Base-by-base conservation (phyloP, 2,888 invertebrate species). In the Dendrolimus pini region DNA sequence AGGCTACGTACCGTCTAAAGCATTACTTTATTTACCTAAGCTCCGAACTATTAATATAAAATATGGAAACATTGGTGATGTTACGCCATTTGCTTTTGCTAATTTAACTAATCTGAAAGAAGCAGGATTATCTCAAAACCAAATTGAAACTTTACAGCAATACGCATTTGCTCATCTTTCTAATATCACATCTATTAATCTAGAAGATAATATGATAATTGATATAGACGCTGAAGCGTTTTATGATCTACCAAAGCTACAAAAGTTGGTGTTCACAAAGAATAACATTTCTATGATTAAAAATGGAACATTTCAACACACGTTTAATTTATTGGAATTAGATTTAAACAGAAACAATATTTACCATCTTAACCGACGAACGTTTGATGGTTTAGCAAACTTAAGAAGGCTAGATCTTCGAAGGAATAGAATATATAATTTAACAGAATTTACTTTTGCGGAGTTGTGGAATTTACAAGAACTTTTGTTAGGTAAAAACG, bases 211-310 rank as follows among this genome's bases (percentile, higher is more conserved):
- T 83, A 92, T 93, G 76, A 94, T 97, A 65, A 90, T 93, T 12
- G 95, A 95, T 75, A 93, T 97, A 58, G 93, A 93, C 68, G 92
- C 93, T 57, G 93, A 94, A 69, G 94, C 94, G 1, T 96, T 97
- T 78, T 92, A 93, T 55, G 94, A 95, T 75, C 78, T 96, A 58
- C 96, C 96, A 0, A 92, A 92, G 58, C 83, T 96, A 64, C 93
- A 93, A 69, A 94, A 95, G 63, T 92, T 99, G 53, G 94, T 94
- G 64, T 91, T 99, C 57, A 96, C 96, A 69, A 95, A 95, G 75
- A 99, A 99, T 85, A 95, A 95, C 76, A 93, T 99, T 66, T 94
- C 95, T 62, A 92, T 93, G 52, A 92, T 98, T 63, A 97, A 96
- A 69, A 96, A 97, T 63, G 95, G 95, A 62, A 95, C 98, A 30